Evolutionary conservation across 2,888 invertebrate species (phyloP), one percentile per base, ranked within the genome.

Genomic region (Pseudococcus jackbeardsleyi): DNA sequence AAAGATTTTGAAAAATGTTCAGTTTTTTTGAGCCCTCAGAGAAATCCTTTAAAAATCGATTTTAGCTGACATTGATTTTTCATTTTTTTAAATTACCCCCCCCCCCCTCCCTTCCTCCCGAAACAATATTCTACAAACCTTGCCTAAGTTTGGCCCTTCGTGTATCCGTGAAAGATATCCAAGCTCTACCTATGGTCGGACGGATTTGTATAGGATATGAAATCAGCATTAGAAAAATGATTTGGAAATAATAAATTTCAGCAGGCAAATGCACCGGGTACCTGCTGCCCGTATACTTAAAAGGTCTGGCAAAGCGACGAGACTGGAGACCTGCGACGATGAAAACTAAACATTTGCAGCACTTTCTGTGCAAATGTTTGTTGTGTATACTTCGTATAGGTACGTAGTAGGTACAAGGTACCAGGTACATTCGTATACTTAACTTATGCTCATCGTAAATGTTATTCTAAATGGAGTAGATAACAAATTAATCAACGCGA

Each of bases 401-500:
- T 33, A 33, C 1, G n/a, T 59, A 8, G 0, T n/a, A 19, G n/a
- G 59, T 59, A 59, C 50, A 15, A 19, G n/a, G 59, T 59, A 59
- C n/a, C 4, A 19, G 26, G 59, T 59, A 19, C 59, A 0, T 15
- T 1, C 17, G 5, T 50, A 12, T 50, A 50, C 50, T 12, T 46
- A 46, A 33, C 26, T 12, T 46, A 46, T 12, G 12, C 46, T 46
- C 5, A 0, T 54, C 19, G 59, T 19, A 59, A 19, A 59, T 59
- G 59, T 19, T 19, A 19, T 59, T 59, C 19, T 59, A 59, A 54
- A 59, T 59, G 59, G 59, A 59, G 59, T 59, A 59, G 59, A 59
- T 59, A 59, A 59, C 19, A 59, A 59, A 59, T 59, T 59, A 59
- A 59, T 59, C 59, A 59, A 59, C 59, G 59, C n/a, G 59, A 59